These are phyloP conservation scores for Pantherophis guttatus DNA, from an alignment of 2,113 vertebrate genomes.

Conservation along the genomic window DNA sequence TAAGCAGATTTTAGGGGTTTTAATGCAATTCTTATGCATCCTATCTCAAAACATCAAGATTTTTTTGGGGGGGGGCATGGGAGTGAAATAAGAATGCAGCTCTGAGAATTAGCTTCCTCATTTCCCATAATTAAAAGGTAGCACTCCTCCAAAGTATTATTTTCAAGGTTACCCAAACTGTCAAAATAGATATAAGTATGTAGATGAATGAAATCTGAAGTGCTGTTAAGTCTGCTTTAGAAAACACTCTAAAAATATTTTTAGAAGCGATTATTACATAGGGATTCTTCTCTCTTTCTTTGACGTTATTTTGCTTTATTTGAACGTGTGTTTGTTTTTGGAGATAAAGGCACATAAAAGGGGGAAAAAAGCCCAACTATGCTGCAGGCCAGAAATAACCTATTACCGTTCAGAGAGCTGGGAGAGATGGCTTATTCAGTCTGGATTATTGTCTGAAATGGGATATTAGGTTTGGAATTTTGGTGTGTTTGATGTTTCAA, in stretches of 20 bases:
- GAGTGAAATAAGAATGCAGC: neutral
- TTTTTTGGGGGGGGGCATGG: neutral
- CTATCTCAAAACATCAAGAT: neutral
- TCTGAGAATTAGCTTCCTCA: conserved; percentile 12
- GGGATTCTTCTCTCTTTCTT: neutral
- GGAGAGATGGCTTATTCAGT: neutral
- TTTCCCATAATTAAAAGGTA: conserved; percentile 21
- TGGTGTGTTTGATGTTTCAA: neutral
- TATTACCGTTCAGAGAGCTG: neutral
- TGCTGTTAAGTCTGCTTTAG: conserved; percentile 13
- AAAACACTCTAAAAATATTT: conserved; percentile 29
- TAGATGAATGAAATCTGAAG: conserved; percentile 19
- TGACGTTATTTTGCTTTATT: neutral
- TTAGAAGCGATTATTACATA: neutral
- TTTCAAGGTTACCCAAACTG: conserved; percentile 33
- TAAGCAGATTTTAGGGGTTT: neutral
- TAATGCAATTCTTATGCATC: neutral
- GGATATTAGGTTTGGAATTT: neutral
- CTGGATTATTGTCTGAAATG: neutral
- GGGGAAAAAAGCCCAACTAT: accelerated
- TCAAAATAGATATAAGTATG: conserved; percentile 29
- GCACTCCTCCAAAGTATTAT: neutral
- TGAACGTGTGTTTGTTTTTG: neutral
- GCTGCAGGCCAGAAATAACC: neutral
- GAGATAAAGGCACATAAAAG: neutral